Evolutionary conservation across 2,888 invertebrate genomes (phyloP).

Genomic region (Plutella xylostella): DNA sequence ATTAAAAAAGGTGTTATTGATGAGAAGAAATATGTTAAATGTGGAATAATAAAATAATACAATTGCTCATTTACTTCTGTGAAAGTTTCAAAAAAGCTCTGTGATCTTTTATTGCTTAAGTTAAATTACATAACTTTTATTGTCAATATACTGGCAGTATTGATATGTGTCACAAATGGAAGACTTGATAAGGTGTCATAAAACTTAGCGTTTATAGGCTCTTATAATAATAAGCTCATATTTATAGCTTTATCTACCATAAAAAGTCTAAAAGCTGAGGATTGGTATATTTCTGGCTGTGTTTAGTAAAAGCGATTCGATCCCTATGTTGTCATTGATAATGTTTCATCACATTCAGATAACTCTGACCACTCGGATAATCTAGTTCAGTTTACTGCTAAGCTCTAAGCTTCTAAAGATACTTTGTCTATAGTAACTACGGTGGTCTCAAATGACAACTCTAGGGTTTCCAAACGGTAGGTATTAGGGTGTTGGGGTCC

Average conservation of each 20-base stretch:
- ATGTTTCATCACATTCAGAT: slow-evolving; percentile 17
- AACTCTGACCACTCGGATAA: slow-evolving; percentile 22
- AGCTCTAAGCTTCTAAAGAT: slow-evolving; percentile 31
- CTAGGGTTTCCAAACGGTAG: slow-evolving; percentile 26
- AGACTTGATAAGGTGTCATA: too few relatives aligned
- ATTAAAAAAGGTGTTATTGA: too few relatives aligned
- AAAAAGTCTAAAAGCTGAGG: slow-evolving; percentile 33
- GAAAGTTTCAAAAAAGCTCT: slow-evolving; percentile 17
- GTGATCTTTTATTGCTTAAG: too few relatives aligned
- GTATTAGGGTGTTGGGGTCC: slow-evolving; percentile 46
- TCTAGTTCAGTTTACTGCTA: slow-evolving; percentile 19
- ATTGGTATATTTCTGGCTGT: slow-evolving; percentile 32
- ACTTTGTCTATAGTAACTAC: slow-evolving; percentile 32
- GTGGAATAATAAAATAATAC: background rate
- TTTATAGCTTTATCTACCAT: slow-evolving; percentile 31
- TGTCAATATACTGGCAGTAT: too few relatives aligned
- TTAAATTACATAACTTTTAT: too few relatives aligned
- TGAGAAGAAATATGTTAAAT: too few relatives aligned
- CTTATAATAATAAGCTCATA: too few relatives aligned
- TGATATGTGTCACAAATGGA: too few relatives aligned
- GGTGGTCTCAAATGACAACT: slow-evolving; percentile 51
- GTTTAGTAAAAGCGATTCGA: slow-evolving; percentile 37
- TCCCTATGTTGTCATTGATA: slow-evolving; percentile 38
- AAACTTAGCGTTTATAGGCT: too few relatives aligned
- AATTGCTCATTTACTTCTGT: background rate